Evolutionary conservation across 2,888 invertebrate genomes (phyloP), one percentile per base, ranked within the genome.

Genomic region (Chironomus riparius): DNA sequence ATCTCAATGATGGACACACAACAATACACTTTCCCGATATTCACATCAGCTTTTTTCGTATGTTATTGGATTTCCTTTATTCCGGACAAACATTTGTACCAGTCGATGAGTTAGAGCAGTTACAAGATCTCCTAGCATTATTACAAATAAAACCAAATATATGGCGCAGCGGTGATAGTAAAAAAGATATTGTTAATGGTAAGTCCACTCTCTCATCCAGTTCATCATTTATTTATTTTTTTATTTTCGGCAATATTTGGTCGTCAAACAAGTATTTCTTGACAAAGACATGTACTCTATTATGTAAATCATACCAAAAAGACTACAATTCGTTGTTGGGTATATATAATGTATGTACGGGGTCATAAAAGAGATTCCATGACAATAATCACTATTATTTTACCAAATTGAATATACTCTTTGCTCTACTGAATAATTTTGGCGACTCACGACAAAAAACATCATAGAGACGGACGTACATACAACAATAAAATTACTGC

Each of bases 21-120:
- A 92, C 92, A 78, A 92, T 94, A 78, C 92, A 94, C 83, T 90
- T 94, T 83, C 93, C 94, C 72, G 94, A 92, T 80, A 91, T 94
- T 78, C 90, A 88, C 83, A 92, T 90, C 81, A 88, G 89, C 78
- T 92, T 93, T 81, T 90, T 94, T 86, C 89, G 90, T 83, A 92
- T 92, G 84, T 87, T 94, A 80, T 88, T 94, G 81, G 91, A 93
- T 81, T 94, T 94, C 83, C 85, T 94, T 76, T 94, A 94, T 83
- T 92, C 93, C 80, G 94, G 94, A 77, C 93, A 94, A 85, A 92
- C 93, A 78, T 84, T 83, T 79, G 83, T 85, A 73, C 83, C 83
- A 21, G 83, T 84, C 15, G 79, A 83, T 80, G 93, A 94, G 86
- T 89, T 94, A 80, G 91, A 91, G 81, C 92, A 91, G 81, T 88